Base-by-base conservation (phyloP, 2,113 vertebrate genomes). In the Dipodomys merriami region DNA sequence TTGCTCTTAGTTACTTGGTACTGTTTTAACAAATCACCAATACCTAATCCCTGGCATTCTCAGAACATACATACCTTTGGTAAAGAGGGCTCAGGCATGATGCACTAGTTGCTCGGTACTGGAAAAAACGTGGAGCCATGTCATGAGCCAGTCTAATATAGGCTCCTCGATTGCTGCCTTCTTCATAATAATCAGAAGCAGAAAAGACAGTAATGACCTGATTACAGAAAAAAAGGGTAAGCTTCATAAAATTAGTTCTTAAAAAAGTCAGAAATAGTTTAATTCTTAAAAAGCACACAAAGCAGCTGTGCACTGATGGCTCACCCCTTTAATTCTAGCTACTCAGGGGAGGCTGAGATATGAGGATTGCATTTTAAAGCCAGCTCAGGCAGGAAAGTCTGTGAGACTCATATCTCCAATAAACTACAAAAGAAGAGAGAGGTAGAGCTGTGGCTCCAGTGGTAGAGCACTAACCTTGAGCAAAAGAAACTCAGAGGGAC, bases 141-240 rank as follows among this genome's bases (percentile, higher is more conserved):
- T 98, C 98, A 30, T 97, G 97, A 22, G 98, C 98, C 96, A 99
- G 93, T 97, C 98, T 99, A 95, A 99, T 95, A 90, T 99, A 99
- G 0, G 99, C 99, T 0, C 99, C 99, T 2, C 99, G 98, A 97
- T 99, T 99, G 95, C 99, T 99, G 94, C 99, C 99, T 94, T 99
- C 99, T 96, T 99, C 99, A 0, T 99, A 99, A 92, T 99, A 99
- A 97, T 99, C 99, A 39, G 99, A 99, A 0, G 99, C 99, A 71
- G 99, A 99, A 98, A 99, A 99, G 94, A 99, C 97, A 64, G 99
- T 99, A 97, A 99, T 98, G 39, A 99, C 99, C 99, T 99, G 95
- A 16, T 83, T 67, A 74, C 95, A 91, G 86, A 94, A 97, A 91
- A 97, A 91, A 79, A 94, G 16, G 71, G 39, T 74, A 83, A 33